Base-by-base conservation (phyloP, 2,797 vertebrate genomes). In the Artibeus jamaicensis region DNA sequence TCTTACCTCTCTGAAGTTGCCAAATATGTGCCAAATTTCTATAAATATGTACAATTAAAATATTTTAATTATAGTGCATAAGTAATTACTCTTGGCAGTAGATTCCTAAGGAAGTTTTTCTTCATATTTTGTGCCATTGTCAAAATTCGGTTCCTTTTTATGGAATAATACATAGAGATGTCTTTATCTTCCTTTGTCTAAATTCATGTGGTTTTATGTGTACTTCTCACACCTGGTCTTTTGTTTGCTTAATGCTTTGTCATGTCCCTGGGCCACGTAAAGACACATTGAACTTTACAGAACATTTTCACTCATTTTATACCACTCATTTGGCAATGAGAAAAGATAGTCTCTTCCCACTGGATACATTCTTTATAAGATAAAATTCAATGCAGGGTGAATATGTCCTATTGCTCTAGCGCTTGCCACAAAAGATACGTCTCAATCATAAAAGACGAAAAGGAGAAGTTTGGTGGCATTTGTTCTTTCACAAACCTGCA, bases 101-200 rank as follows among this genome's bases (percentile, higher is more conserved):
- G 42, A 91, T 67, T 65, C 18, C 73, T 46, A 0, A 62, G 24
- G 76, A 91, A 9, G 42, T 62, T 95, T 93, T 96, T 50, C 44
- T 94, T 81, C 5, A 4, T 65, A 37, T 90, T 88, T 91, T 68
- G 37, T 85, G 65, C 29, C 77, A 6, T 39, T 89, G 26, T 76
- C 39, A 86, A 77, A 32, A 32, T 24, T 89, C 79, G 55, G n/a
- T 88, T 85, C 22, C 50, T 86, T 4, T 81, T 71, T 77, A 44
- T 46, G 77, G 68, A 37, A 55, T 89, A 70, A 65, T 9, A 65
- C 71, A 39, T 18, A 68, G 73, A 44, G 8, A 50, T 57, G 6
- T 68, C 32, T 94, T 94, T 73, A 32, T 82, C 74, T 90, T 65
- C 70, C 24, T 77, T 90, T 82, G 46, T 90, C 68, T 87, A 46